These are phyloP conservation scores for Lycopodina hypogea DNA, from an alignment of 37 sponge, comb jelly and placozoan species.

Conservation along the genomic window DNA sequence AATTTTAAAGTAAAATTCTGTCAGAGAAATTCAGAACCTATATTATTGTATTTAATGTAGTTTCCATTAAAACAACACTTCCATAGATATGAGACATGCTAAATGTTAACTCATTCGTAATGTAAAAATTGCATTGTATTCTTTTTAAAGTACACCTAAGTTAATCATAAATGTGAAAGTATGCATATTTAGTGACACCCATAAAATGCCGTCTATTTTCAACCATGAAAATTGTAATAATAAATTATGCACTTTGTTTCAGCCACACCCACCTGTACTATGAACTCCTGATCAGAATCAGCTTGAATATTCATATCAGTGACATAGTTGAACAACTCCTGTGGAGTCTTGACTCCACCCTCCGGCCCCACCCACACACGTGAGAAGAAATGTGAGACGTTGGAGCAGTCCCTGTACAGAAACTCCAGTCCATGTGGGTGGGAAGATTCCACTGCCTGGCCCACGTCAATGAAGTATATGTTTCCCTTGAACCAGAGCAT, in stretches of 20 bases:
- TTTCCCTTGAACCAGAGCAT: constrained; percentile 85
- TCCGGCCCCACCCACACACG: constrained; percentile 31
- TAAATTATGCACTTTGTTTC: neutral
- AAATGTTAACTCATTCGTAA: too few relatives aligned
- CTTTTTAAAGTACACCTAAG: too few relatives aligned
- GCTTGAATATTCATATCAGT: constrained; percentile 52
- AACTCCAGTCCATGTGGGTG: constrained; percentile 86
- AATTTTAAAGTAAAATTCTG: too few relatives aligned
- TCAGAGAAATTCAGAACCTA: too few relatives aligned
- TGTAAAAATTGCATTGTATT: too few relatives aligned
- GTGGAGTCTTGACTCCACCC: constrained; percentile 30
- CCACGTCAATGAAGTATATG: constrained; percentile 90
- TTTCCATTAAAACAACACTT: too few relatives aligned
- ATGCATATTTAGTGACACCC: too few relatives aligned
- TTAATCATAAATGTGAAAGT: too few relatives aligned
- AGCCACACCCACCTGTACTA: constrained; percentile 37
- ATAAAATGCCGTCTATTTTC: too few relatives aligned
- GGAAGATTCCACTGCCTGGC: constrained; percentile 93
- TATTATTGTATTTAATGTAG: too few relatives aligned
- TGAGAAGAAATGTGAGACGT: constrained; percentile 76
- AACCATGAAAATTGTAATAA: too few relatives aligned
- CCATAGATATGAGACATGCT: too few relatives aligned
- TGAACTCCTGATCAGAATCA: constrained; percentile 52
- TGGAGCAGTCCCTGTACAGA: constrained; percentile 86
- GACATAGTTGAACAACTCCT: constrained; percentile 75